Conservation (phyloP, 2,888 invertebrate genomes). For the Heliconius erato region DNA sequence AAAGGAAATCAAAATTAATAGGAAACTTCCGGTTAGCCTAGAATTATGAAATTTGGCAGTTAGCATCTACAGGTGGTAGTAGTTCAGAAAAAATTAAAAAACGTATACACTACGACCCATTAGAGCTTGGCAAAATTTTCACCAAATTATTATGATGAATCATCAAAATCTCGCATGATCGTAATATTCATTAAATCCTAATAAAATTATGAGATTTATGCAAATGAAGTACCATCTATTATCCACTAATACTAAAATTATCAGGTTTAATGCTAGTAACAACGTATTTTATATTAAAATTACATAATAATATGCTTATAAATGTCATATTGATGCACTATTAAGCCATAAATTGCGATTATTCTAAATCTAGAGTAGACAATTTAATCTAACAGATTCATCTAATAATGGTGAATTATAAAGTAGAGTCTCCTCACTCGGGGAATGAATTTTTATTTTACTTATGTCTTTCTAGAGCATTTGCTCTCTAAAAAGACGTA, state of each 20-base stretch:
- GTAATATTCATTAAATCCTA: neutral
- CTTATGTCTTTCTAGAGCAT: too few species aligned
- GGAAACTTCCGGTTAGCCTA: too few species aligned
- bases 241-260: slow-evolving; percentile 7
- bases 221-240: neutral
- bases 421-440: too few species aligned
- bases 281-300: neutral
- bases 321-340: neutral
- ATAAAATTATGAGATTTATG: neutral
- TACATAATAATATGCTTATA: neutral
- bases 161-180: neutral
- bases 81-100: too few species aligned
- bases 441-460: too few species aligned
- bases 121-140: neutral
- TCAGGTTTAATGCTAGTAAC: neutral
- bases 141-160: neutral
- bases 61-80: too few species aligned
- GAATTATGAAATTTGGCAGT: too few species aligned
- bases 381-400: too few species aligned
- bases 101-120: too few species aligned
- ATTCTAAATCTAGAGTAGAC: neutral
- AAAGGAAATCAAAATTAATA: too few species aligned
- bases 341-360: neutral
- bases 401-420: too few species aligned
- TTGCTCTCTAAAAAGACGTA: too few species aligned